Conservation (phyloP, 2,113 vertebrate genomes). For the Trematocara stigmaticum region DNA sequence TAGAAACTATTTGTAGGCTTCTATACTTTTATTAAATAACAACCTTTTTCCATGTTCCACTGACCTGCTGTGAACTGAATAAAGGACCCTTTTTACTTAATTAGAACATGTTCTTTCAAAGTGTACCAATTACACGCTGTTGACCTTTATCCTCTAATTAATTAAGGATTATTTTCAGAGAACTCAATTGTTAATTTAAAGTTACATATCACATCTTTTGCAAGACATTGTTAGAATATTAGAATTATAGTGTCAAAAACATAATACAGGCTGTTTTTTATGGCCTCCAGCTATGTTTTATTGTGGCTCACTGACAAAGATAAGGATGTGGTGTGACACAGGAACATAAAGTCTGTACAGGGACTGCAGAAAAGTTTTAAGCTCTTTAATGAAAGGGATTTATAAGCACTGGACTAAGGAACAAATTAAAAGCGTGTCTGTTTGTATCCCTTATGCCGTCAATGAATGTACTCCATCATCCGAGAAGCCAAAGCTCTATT, state of each 20-base stretch:
- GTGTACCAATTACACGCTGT: neutral
- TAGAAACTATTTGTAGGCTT: neutral
- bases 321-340: neutral
- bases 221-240: neutral
- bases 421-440: neutral
- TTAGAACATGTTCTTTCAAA: neutral
- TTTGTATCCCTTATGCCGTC: neutral
- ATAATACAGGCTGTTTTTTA: neutral
- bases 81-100: neutral
- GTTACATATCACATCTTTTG: neutral
- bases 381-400: neutral
- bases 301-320: neutral
- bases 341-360: neutral
- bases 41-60: neutral
- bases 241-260: neutral
- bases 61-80: neutral
- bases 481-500: neutral
- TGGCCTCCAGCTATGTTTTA: neutral
- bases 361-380: neutral
- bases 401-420: neutral
- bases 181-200: neutral
- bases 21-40: neutral
- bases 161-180: neutral
- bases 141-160: neutral
- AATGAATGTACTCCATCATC: neutral